phyloP scores from a whole-genome alignment of 2,797 vertebrate genomes.

The Chiropotes sagulatus region DNA sequence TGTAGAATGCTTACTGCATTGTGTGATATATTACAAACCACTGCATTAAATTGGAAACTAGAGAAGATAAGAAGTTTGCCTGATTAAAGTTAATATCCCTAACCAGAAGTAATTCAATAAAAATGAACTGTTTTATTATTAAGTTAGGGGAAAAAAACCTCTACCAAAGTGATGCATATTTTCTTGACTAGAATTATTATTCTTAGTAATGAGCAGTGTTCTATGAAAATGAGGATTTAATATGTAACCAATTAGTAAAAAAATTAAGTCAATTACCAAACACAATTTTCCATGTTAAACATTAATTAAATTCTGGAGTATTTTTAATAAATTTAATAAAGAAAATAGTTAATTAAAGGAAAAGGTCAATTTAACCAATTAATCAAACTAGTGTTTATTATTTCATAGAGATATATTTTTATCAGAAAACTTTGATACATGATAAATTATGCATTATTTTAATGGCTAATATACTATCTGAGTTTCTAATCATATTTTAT shows the following conservation, averaged over 20 bases:
- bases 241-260: constrained; percentile 80
- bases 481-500: constrained; percentile 50
- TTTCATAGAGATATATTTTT: constrained; percentile 70
- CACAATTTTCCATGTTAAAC: constrained; percentile 81
- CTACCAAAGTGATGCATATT: constrained; percentile 65
- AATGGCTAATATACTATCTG: constrained; percentile 70
- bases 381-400: constrained; percentile 77
- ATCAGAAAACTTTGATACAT: constrained; percentile 24
- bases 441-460: constrained; percentile 54
- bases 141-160: constrained; percentile 57
- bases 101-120: constrained; percentile 61
- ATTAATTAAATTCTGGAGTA: constrained; percentile 82
- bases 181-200: constrained; percentile 77
- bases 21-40: not conserved
- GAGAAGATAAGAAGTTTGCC: not conserved
- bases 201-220: constrained; percentile 74
- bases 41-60: not conserved
- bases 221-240: constrained; percentile 81
- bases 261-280: constrained; percentile 82
- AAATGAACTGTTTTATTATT: constrained; percentile 61
- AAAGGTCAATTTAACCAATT: constrained; percentile 79
- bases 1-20: not conserved
- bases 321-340: constrained; percentile 79
- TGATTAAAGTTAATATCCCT: constrained; percentile 46
- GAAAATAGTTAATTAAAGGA: constrained; percentile 73